Base-by-base conservation (phyloP, 2,113 vertebrate species). In the Morone saxatilis region DNA sequence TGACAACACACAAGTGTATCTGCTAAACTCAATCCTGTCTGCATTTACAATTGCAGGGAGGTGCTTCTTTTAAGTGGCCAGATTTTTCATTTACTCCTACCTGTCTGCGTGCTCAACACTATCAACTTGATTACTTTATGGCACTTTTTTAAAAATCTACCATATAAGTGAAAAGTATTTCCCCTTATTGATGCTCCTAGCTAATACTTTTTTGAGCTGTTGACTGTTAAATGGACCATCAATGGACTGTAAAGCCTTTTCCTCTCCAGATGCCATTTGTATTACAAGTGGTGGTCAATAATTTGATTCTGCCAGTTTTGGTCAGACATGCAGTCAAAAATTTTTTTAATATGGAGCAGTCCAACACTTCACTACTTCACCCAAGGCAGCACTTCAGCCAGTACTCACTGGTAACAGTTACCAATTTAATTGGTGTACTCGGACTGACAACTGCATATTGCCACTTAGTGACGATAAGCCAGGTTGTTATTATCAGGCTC, bases 291-390 rank as follows among this genome's bases (percentile, higher is more conserved):
- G 11, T 48, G 45, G 38, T 76, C 85, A 83, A 47, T 83, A 61
- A 87, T 76, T 69, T 48, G 17, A 72, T 76, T 62, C 4, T 59
- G 4, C 65, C 3, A 60, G 74, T 74, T 63, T 56, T 50, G 43
- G 40, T 68, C 57, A 68, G 40, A 62, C 50, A 68, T 72, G 20
- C n/a, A 7, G 68, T 56, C 84, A 66, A 40, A 59, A 65, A 70
- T 70, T 68, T 12, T 73, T 77, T 77, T 10, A 57, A 73, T 74
- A 16, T 1, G 0, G 2, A 7, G 45, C 14, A 68, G 62, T 77
- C 25, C 47, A 56, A 22, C 36, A 40, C 53, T 76, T 53, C 7
- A 38, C 4, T 31, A 31, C 41, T 53, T 63, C 40, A 50, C 19
- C 41, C 40, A 51, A 63, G 20, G 19, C 69, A 45, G 36, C 20